Percentiles rank a stretch among this genome's conserved stretches.
phyloP scores from a whole-genome alignment of 2,113 vertebrate genomes.

The Diadophis punctatus region DNA sequence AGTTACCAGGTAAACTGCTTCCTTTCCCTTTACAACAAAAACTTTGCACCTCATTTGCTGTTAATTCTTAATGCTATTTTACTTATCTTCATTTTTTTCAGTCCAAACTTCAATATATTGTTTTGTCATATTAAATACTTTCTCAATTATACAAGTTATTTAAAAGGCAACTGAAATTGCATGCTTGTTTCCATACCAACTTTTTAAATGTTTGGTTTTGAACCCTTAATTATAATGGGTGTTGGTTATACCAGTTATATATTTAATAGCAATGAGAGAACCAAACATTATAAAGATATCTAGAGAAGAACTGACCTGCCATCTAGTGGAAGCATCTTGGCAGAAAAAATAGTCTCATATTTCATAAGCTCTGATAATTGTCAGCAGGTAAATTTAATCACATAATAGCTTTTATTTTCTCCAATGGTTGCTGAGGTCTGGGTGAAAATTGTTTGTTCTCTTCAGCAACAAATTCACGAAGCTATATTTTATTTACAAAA shows the following conservation, averaged over 20 bases:
- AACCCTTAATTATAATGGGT: not conserved
- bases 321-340: not conserved
- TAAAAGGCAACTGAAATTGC: not conserved
- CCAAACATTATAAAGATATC: accelerated
- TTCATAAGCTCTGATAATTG: not conserved
- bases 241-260: not conserved
- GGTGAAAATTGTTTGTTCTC: not conserved
- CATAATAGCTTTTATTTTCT: not conserved
- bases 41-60: not conserved
- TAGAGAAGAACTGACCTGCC: constrained; percentile 17
- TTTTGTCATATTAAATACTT: accelerated
- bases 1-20: not conserved
- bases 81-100: not conserved
- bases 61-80: constrained; percentile 8
- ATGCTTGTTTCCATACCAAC: not conserved
- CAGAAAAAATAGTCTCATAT: not conserved
- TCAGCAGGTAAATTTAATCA: not conserved
- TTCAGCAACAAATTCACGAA: not conserved
- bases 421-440: not conserved
- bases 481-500: not conserved
- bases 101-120: accelerated
- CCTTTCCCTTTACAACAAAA: not conserved
- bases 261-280: not conserved
- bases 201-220: not conserved
- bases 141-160: not conserved